phyloP scores from a whole-genome alignment of 2,888 invertebrate species.

The Cenopis cana region DNA sequence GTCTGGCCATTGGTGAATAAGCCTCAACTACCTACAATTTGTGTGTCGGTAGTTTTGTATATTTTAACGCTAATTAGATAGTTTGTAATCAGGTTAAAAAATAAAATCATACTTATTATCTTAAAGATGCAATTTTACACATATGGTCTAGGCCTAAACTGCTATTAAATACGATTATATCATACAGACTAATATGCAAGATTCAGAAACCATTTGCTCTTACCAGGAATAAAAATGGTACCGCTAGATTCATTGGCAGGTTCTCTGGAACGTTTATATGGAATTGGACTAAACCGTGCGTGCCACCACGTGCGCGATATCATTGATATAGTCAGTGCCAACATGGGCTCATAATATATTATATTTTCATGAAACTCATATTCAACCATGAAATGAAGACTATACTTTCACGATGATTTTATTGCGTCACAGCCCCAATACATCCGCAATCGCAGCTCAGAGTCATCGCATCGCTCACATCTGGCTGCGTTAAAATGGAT shows the following conservation, averaged over 20 bases:
- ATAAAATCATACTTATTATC: too few species aligned
- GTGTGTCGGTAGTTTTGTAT: conserved; percentile 61
- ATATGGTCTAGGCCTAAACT: too few species aligned
- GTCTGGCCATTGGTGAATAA: conserved; percentile 77
- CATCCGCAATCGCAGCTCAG: conserved; percentile 13
- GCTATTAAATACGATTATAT: too few species aligned
- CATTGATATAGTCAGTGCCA: neutral
- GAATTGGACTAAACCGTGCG: neutral
- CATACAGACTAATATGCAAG: neutral
- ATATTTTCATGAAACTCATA: neutral
- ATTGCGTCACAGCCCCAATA: conserved; percentile 21
- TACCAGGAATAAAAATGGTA: too few species aligned
- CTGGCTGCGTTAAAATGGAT: conserved; percentile 84
- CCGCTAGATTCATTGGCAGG: too few species aligned
- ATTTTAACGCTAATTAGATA: conserved; percentile 47
- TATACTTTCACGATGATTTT: conserved; percentile 1
- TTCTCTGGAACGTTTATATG: neutral
- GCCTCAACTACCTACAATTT: conserved; percentile 67
- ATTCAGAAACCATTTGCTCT: neutral
- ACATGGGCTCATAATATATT: neutral
- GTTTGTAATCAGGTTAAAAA: neutral
- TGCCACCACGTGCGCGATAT: neutral
- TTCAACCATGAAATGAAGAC: neutral
- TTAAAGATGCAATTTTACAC: too few species aligned
- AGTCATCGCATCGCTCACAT: conserved; percentile 64